Conservation (phyloP, 2,888 invertebrate species). For the Philaethria dido region DNA sequence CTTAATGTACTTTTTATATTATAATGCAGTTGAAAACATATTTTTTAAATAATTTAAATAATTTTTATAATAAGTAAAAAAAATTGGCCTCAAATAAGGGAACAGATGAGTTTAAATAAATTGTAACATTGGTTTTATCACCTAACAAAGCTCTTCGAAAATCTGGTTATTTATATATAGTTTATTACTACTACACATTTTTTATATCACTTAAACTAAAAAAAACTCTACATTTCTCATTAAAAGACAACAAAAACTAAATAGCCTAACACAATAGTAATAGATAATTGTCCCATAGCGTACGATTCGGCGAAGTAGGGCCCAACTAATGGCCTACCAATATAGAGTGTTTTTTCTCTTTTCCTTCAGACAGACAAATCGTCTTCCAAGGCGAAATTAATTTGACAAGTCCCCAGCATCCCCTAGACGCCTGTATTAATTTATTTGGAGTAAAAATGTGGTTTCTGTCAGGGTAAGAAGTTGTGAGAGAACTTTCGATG, state of each 20-base stretch:
- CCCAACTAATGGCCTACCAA: constrained; percentile 70
- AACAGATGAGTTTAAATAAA: no score
- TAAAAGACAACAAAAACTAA: constrained; percentile 11
- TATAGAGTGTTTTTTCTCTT: constrained; percentile 73
- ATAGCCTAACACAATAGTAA: constrained; percentile 9
- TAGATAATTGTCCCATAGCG: constrained; percentile 33
- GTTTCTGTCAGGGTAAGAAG: constrained; percentile 52
- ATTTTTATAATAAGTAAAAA: no score
- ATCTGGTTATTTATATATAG: no score
- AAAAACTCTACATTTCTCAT: constrained; percentile 1
- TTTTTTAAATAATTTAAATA: no score
- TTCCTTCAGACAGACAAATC: constrained; percentile 76
- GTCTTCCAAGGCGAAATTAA: constrained; percentile 82
- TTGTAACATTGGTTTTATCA: neutral
- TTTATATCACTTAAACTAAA: neutral
- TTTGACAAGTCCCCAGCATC: constrained; percentile 77
- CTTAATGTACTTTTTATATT: no score
- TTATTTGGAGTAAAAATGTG: constrained; percentile 82
- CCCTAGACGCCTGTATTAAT: constrained; percentile 79
- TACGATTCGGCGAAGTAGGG: constrained; percentile 46
- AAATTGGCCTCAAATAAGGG: no score
- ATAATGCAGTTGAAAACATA: no score
- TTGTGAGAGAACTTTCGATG: constrained; percentile 40
- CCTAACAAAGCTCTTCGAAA: neutral
- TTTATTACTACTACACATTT: neutral